Percentiles rank a stretch among this genome's conserved stretches.
Conservation (phyloP, 1,140 invertebrate genomes). For the Ctenoplectra terminalis region DNA sequence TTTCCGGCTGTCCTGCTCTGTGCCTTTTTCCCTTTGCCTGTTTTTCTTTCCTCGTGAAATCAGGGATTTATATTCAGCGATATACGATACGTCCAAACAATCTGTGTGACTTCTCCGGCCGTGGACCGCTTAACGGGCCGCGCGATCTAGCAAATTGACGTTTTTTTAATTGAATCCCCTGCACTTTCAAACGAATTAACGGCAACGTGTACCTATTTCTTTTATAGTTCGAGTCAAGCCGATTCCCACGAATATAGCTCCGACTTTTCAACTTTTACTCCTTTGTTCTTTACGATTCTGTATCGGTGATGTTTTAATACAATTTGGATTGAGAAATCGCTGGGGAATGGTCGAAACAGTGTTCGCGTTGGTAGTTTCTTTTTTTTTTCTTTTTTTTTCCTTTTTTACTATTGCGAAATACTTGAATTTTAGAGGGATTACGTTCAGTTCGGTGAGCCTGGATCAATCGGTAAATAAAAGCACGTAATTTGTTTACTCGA, state of each 20-base stretch:
- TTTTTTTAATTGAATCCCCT: background rate
- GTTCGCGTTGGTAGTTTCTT: no score
- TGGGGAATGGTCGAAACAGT: no score
- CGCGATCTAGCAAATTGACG: background rate
- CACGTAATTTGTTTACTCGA: no score
- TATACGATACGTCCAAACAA: conserved; percentile 21
- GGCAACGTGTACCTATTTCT: background rate
- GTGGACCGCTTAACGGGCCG: background rate
- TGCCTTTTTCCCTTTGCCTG: conserved; percentile 16
- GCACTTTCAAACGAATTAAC: background rate
- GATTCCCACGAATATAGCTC: background rate
- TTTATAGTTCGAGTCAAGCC: background rate
- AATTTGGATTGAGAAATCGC: no score
- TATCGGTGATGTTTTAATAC: background rate
- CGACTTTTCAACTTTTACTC: background rate
- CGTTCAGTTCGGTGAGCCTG: no score
- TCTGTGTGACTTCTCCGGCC: background rate
- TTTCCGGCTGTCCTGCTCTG: conserved; percentile 55
- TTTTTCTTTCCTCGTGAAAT: conserved; percentile 48
- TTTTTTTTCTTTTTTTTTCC: no score
- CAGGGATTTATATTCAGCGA: conserved; percentile 58
- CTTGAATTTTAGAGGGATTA: no score
- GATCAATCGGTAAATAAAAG: no score
- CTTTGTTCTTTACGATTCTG: background rate
- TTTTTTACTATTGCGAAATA: no score